Evolutionary conservation across 2,888 invertebrate genomes (phyloP).

Genomic region (Cheilosia vulpina): DNA sequence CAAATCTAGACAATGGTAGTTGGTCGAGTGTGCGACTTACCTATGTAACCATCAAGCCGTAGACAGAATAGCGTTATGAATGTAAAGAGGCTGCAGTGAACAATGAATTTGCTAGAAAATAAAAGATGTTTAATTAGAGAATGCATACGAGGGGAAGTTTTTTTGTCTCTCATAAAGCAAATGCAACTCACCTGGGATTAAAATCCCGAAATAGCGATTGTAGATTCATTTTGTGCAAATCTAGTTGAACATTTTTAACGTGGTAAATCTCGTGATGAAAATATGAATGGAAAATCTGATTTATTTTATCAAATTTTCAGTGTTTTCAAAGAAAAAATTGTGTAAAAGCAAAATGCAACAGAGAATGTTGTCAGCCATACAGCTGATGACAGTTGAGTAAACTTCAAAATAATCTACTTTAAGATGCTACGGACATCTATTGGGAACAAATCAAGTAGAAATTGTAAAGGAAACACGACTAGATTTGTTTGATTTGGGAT

Average conservation of each 20-base stretch:
- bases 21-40: conserved; percentile 75
- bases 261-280: background rate
- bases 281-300: background rate
- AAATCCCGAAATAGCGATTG: conserved; percentile 95
- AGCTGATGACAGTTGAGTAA: conserved; percentile 41
- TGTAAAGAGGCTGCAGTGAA: conserved; percentile 95
- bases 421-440: background rate
- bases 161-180: background rate
- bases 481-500: conserved; percentile 10
- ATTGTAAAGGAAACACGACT: background rate
- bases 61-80: conserved; percentile 96
- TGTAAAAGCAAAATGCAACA: conserved; percentile 62
- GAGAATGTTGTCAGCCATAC: conserved; percentile 32
- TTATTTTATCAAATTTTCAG: conserved; percentile 19
- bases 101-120: conserved; percentile 94
- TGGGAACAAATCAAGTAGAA: background rate
- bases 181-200: conserved; percentile 90
- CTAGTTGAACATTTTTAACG: conserved; percentile 78
- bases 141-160: conserved; percentile 2
- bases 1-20: background rate
- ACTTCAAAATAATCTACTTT: conserved; percentile 1
- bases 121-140: background rate
- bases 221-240: conserved; percentile 88
- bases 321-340: conserved; percentile 44
- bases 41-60: conserved; percentile 92